Evolutionary conservation across 1,140 invertebrate species (phyloP).

Genomic region (Drusus annulatus): DNA sequence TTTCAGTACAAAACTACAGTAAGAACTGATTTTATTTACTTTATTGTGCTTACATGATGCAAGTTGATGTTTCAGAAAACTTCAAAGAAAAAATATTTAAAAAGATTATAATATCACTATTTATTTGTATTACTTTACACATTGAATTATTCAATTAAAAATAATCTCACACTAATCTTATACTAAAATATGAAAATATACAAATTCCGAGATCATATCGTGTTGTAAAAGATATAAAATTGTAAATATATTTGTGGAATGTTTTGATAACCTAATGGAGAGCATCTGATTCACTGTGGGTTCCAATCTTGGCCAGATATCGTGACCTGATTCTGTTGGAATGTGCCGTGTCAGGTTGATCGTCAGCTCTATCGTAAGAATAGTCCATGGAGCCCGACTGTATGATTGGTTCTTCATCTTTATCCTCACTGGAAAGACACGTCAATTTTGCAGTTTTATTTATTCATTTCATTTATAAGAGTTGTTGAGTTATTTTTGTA

Average conservation of each 20-base stretch:
- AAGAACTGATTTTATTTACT: too few species aligned
- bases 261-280: constrained; percentile 10
- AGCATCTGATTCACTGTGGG: constrained; percentile 40
- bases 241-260: constrained; percentile 10
- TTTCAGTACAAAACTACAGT: too few species aligned
- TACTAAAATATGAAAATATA: constrained; percentile 21
- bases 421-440: constrained; percentile 38
- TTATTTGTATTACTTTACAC: too few species aligned
- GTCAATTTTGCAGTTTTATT: too few species aligned
- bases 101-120: too few species aligned
- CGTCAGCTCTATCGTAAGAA: constrained; percentile 46
- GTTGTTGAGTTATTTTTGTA: too few species aligned
- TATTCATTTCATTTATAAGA: too few species aligned
- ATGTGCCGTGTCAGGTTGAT: constrained; percentile 14
- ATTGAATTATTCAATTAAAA: too few species aligned
- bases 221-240: constrained; percentile 5
- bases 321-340: constrained; percentile 52
- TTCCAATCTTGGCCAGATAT: constrained; percentile 50
- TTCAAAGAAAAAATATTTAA: too few species aligned
- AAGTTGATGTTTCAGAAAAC: too few species aligned
- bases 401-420: constrained; percentile 12
- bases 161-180: too few species aligned
- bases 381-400: constrained; percentile 40
- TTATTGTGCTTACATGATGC: too few species aligned
- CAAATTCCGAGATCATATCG: constrained; percentile 4